These are phyloP conservation scores for Adelosebastes latens DNA, from an alignment of 2,797 vertebrate species.

Conservation along the genomic window DNA sequence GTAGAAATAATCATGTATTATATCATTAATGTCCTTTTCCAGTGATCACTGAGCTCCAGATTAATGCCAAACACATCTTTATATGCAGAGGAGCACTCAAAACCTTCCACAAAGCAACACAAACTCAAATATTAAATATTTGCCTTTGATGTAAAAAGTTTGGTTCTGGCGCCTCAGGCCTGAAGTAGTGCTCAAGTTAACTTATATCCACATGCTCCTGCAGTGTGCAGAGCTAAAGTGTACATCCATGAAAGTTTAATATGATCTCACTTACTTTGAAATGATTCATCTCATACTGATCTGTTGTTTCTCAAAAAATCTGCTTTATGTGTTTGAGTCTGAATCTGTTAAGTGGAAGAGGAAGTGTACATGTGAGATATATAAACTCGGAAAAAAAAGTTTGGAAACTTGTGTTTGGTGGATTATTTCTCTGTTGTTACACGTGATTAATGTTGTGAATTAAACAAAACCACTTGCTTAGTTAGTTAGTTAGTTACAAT, in stretches of 20 bases:
- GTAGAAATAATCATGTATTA: neutral
- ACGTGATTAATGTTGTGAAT: too few relatives aligned
- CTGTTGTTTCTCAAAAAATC: neutral
- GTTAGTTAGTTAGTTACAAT: too few relatives aligned
- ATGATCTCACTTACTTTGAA: constrained; percentile 1
- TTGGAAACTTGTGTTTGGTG: too few relatives aligned
- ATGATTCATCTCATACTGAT: neutral
- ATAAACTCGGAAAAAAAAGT: too few relatives aligned
- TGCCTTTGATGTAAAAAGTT: constrained; percentile 4
- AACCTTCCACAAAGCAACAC: neutral
- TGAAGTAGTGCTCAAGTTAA: neutral
- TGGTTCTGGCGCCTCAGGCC: neutral
- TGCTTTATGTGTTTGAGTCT: neutral
- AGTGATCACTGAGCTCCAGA: neutral
- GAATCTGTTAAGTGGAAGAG: neutral
- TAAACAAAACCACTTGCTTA: too few relatives aligned
- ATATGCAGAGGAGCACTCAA: neutral
- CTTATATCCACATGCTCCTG: neutral
- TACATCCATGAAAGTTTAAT: constrained; percentile 1
- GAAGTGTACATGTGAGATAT: too few relatives aligned
- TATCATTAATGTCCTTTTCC: neutral
- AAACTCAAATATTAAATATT: constrained; percentile 15
- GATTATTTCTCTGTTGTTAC: too few relatives aligned
- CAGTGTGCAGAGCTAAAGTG: neutral
- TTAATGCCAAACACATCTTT: neutral